Evolutionary conservation across 2,888 invertebrate species (phyloP).

Genomic region (Caenorhabditis virilis): DNA sequence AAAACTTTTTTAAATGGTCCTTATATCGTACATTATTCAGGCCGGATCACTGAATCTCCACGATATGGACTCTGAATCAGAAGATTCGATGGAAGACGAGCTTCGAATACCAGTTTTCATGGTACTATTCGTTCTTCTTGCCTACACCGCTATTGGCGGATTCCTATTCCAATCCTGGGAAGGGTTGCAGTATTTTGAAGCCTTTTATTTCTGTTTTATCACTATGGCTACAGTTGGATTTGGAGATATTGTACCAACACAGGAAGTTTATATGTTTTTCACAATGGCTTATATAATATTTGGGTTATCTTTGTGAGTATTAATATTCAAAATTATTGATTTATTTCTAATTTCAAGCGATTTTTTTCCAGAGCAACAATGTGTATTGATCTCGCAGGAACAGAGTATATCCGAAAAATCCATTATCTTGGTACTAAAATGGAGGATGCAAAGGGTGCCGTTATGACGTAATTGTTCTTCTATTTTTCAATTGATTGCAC

Average conservation of each 20-base stretch:
- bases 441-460: constrained; percentile 68
- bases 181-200: constrained; percentile 65
- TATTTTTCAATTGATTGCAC: not conserved
- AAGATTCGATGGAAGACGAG: constrained; percentile 52
- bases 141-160: constrained; percentile 67
- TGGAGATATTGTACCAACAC: constrained; percentile 67
- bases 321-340: too few relatives aligned
- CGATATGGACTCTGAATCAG: constrained; percentile 57
- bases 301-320: constrained; percentile 63
- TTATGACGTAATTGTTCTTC: constrained; percentile 47
- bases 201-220: constrained; percentile 69
- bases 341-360: not conserved
- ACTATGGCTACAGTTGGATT: constrained; percentile 69
- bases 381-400: constrained; percentile 69
- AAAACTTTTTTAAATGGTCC: not conserved
- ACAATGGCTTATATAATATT: constrained; percentile 69
- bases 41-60: constrained; percentile 62
- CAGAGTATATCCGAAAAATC: constrained; percentile 67
- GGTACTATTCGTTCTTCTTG: constrained; percentile 65
- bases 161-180: constrained; percentile 66
- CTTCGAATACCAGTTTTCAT: constrained; percentile 65
- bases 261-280: constrained; percentile 67
- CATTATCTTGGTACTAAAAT: constrained; percentile 68
- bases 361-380: constrained; percentile 62
- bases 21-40: too few relatives aligned